These are phyloP conservation scores for Pachymerium ferrugineum DNA, from an alignment of 2,888 invertebrate species.

Conservation along the genomic window DNA sequence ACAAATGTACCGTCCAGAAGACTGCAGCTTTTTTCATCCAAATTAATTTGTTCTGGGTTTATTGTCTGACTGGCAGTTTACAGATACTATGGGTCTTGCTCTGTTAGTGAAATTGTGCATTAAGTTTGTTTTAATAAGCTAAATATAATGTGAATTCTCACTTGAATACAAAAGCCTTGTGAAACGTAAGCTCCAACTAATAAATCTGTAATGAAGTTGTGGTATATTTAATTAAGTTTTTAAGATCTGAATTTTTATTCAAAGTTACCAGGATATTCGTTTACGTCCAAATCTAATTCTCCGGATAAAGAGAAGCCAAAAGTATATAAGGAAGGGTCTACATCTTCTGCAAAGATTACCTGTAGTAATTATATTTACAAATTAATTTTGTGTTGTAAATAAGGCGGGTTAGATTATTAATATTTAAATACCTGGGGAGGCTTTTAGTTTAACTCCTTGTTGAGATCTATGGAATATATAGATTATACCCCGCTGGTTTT, in stretches of 20 bases:
- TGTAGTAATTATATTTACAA: constrained; percentile 39
- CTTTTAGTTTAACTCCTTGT: constrained; percentile 68
- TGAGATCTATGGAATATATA: constrained; percentile 87
- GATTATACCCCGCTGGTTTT: constrained; percentile 76
- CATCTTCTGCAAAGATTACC: constrained; percentile 51
- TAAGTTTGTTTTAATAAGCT: no score
- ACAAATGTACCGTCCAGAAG: constrained; percentile 57
- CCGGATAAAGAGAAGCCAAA: constrained; percentile 93
- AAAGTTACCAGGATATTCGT: constrained; percentile 66
- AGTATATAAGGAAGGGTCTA: constrained; percentile 57
- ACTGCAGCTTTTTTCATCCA: constrained; percentile 68
- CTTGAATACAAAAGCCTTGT: constrained; percentile 76
- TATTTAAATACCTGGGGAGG: constrained; percentile 76
- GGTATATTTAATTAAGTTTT: neutral
- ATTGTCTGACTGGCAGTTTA: constrained; percentile 69
- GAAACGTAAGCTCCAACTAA: constrained; percentile 89
- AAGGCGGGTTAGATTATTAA: no score
- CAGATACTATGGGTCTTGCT: constrained; percentile 79
- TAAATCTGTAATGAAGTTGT: constrained; percentile 56
- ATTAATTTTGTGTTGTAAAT: neutral
- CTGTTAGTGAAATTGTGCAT: no score
- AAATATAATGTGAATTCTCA: constrained; percentile 43
- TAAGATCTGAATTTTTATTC: neutral
- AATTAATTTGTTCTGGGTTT: constrained; percentile 63
- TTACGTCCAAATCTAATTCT: constrained; percentile 87